Base-by-base conservation (phyloP, 2,113 vertebrate genomes). In the Motacilla alba region DNA sequence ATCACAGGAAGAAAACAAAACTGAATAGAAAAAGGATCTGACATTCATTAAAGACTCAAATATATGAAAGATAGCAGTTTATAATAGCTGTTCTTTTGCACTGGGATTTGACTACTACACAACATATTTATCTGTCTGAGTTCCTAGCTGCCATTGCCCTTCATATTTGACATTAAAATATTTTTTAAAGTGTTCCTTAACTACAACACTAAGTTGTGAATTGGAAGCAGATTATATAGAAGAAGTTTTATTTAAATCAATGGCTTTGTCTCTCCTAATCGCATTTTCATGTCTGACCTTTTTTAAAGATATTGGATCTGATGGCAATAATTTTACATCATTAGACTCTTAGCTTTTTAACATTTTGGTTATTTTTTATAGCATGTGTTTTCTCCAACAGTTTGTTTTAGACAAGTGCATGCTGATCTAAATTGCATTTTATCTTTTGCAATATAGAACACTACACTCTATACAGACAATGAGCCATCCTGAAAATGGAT, bases 311-410 rank as follows among this genome's bases (percentile, higher is more conserved):
- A 23, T 39, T 60, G 9, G 20, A 43, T 72, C n/a, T 81, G 33
- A 49, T 15, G 4, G 2, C 4, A 81, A 37, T 59, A 73, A 64
- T 21, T 87, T 80, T 30, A 26, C 7, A 33, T 16, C 11, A 58
- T 72, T 60, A 56, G 39, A 41, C 9, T 68, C 11, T 5, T 49
- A 39, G 13, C 0, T 16, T 46, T n/a, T 47, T 9, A 46, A 19
- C 6, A 28, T 22, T 58, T 72, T 63, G 1, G 1, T 8, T 41
- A 1, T 33, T 20, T 33, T 31, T 75, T 74, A 15, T 39, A 46
- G 11, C 20, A 35, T 0, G 1, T 39, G 4, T n/a, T 64, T 50
- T 46, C 12, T 46, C 24, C 13, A 46, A 15, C 7, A 50, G 9
- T 16, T 64, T 69, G 15, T 41, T 74, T 90, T 44, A 53, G 20